Conservation (phyloP, 2,113 vertebrate genomes). For the Prunella fulvescens region DNA sequence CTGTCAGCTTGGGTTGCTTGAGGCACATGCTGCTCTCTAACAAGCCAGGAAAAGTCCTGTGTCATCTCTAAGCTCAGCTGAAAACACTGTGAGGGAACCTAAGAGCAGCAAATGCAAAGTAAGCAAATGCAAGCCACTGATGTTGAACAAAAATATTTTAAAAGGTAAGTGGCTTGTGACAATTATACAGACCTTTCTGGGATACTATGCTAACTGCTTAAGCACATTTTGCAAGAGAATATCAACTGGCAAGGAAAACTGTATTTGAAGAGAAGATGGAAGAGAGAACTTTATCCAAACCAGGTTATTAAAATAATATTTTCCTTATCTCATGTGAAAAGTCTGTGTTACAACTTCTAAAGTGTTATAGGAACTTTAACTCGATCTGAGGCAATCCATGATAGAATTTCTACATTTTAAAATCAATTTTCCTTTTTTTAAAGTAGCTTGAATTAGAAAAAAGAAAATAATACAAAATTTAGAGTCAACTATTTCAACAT, state of each 20-base stretch:
- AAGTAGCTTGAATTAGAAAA: neutral
- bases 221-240: neutral
- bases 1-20: neutral
- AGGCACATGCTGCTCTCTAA: neutral
- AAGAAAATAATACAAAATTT: neutral
- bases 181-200: neutral
- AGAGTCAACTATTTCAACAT: neutral
- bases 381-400: neutral
- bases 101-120: neutral
- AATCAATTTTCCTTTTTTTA: neutral
- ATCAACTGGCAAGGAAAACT: neutral
- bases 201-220: neutral
- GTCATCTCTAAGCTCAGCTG: neutral
- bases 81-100: neutral
- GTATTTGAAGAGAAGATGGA: neutral
- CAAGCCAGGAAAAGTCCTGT: neutral
- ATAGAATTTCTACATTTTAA: neutral
- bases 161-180: neutral
- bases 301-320: neutral
- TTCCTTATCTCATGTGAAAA: neutral
- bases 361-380: neutral
- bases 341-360: neutral
- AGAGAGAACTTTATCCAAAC: neutral
- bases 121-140: neutral
- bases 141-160: neutral